phyloP scores from a whole-genome alignment of 1,140 invertebrate genomes.

The Dendrolimus kikuchii region DNA sequence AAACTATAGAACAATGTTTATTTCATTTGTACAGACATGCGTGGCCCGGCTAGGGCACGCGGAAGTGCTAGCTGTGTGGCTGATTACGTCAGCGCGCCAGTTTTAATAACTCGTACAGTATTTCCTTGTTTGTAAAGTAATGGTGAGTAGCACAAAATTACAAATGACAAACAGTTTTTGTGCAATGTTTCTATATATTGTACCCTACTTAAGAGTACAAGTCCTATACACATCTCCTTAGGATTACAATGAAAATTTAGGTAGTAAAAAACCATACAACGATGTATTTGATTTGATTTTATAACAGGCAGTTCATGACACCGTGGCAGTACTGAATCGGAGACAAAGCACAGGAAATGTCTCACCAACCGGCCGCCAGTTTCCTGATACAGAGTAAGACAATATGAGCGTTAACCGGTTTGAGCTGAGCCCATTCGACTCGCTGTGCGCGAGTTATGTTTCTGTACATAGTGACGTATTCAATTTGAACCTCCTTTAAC shows the following conservation, averaged over 20 bases:
- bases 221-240: too few relatives aligned
- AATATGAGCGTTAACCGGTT: slow-evolving; percentile 60
- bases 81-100: slow-evolving; percentile 63
- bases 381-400: slow-evolving; percentile 58
- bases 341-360: slow-evolving; percentile 57
- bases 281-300: slow-evolving; percentile 1
- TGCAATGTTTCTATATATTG: too few relatives aligned
- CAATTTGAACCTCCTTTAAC: slow-evolving; percentile 1
- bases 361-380: slow-evolving; percentile 42
- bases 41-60: slow-evolving; percentile 44
- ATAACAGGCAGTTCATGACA: slow-evolving; percentile 16
- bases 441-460: slow-evolving; percentile 18
- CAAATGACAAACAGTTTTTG: too few relatives aligned
- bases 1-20: slow-evolving; percentile 11
- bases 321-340: slow-evolving; percentile 18
- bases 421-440: slow-evolving; percentile 44
- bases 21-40: slow-evolving; percentile 2
- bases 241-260: too few relatives aligned
- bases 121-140: slow-evolving; percentile 56
- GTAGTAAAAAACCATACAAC: neutral
- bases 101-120: slow-evolving; percentile 60
- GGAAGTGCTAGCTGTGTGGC: slow-evolving; percentile 50
- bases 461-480: slow-evolving; percentile 15
- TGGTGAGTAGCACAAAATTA: slow-evolving; percentile 7
- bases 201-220: too few relatives aligned